phyloP scores from a whole-genome alignment of 2,888 invertebrate species.

The Noctua janthina region DNA sequence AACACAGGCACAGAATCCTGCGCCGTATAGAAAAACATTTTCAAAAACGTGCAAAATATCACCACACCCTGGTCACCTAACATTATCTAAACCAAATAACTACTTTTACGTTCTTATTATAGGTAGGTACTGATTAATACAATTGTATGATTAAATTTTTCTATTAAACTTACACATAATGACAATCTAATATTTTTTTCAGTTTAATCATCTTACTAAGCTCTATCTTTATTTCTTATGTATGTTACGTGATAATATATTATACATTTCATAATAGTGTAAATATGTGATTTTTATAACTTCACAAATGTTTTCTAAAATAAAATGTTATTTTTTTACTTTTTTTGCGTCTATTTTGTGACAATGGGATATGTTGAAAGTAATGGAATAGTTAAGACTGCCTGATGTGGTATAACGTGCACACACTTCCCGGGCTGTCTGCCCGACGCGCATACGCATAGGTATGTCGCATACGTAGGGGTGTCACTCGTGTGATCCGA shows the following conservation, averaged over 20 bases:
- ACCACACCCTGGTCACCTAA: constrained; percentile 91
- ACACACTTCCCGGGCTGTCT: constrained; percentile 21
- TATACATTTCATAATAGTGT: constrained; percentile 89
- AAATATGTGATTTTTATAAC: constrained; percentile 87
- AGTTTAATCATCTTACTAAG: constrained; percentile 89
- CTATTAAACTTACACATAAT: constrained; percentile 86
- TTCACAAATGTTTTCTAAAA: constrained; percentile 83
- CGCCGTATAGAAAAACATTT: constrained; percentile 89
- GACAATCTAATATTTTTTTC: constrained; percentile 83
- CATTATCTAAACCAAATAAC: constrained; percentile 89
- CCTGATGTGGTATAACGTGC: constrained; percentile 63
- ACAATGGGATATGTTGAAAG: constrained; percentile 78
- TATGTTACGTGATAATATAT: constrained; percentile 87
- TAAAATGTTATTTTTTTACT: constrained; percentile 72
- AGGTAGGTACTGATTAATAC: constrained; percentile 86
- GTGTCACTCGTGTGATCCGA: constrained; percentile 48
- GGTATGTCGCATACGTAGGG: constrained; percentile 12
- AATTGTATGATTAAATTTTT: constrained; percentile 86
- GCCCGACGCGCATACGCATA: constrained; percentile 10
- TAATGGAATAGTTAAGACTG: constrained; percentile 69
- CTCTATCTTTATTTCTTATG: constrained; percentile 88
- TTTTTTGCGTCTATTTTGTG: constrained; percentile 73
- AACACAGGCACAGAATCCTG: constrained; percentile 84
- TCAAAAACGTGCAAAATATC: constrained; percentile 91
- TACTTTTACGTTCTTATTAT: constrained; percentile 86